Conservation (phyloP, 2,797 vertebrate genomes). For the Hyperoplus immaculatus region DNA sequence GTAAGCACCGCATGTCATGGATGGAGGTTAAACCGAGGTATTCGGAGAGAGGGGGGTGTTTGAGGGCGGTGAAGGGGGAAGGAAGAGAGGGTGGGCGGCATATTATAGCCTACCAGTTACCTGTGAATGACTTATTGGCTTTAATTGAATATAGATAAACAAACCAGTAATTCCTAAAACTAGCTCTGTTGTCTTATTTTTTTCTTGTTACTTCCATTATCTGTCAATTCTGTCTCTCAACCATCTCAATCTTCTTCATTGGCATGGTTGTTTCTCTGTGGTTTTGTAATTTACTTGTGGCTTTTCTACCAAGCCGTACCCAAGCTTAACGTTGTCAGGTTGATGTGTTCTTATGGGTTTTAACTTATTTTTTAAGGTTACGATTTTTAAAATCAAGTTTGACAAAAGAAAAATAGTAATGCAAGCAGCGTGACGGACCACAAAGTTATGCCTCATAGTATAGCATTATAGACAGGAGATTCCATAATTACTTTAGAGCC, state of each 20-base stretch:
- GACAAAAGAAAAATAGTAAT: background rate
- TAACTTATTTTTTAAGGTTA: too few species aligned
- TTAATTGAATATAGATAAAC: background rate
- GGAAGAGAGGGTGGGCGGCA: background rate
- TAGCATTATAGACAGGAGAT: conserved; percentile 24
- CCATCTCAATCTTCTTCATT: conserved; percentile 17
- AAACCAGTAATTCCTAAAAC: background rate
- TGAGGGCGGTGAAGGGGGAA: background rate
- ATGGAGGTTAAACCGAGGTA: conserved; percentile 69
- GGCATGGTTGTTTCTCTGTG: conserved; percentile 8
- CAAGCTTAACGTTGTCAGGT: background rate
- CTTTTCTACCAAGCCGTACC: conserved; percentile 5
- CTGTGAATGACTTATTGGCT: background rate
- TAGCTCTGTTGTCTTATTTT: background rate
- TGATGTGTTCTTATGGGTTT: too few species aligned
- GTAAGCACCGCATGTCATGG: conserved; percentile 77
- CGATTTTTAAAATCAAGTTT: conserved; percentile 3
- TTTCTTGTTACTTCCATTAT: background rate
- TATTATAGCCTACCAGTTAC: background rate
- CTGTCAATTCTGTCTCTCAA: background rate
- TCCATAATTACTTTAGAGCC: conserved; percentile 30
- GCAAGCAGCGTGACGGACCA: conserved; percentile 16
- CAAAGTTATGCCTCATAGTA: conserved; percentile 31
- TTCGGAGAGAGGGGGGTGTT: conserved; percentile 29
- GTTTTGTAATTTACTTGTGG: conserved; percentile 16